Evolutionary conservation across 1,140 invertebrate genomes (phyloP).

Genomic region (Drosophila sulfurigaster): DNA sequence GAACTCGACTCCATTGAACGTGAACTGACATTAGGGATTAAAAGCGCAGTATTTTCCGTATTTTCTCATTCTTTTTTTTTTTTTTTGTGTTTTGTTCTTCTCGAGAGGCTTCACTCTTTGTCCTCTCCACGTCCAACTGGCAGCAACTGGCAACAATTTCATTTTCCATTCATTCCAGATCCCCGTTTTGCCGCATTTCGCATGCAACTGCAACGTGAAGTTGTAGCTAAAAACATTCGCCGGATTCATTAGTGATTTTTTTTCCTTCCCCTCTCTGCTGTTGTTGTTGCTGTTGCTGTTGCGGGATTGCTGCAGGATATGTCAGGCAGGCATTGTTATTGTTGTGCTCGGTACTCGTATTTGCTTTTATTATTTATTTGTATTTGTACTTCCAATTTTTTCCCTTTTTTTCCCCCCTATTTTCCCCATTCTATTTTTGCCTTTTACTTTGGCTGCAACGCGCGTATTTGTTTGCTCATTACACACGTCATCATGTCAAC

Average conservation of each 20-base stretch:
- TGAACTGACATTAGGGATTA: conserved; percentile 73
- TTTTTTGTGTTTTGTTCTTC: conserved; percentile 37
- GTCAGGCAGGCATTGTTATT: conserved; percentile 54
- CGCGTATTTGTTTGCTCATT: conserved; percentile 70
- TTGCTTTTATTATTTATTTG: conserved; percentile 68
- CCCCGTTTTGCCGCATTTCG: conserved; percentile 35
- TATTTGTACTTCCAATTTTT: conserved; percentile 38
- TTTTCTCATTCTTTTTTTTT: conserved; percentile 6
- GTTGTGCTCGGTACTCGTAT: conserved; percentile 40
- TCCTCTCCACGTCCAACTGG: background rate
- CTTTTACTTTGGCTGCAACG: conserved; percentile 23
- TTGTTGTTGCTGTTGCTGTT: conserved; percentile 37
- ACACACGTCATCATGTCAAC: conserved; percentile 73
- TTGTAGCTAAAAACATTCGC: conserved; percentile 55
- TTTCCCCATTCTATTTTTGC: conserved; percentile 6
- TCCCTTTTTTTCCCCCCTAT: background rate
- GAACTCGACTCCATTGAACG: conserved; percentile 63
- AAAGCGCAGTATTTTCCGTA: conserved; percentile 45
- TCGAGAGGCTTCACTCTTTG: background rate
- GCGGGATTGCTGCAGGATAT: conserved; percentile 57
- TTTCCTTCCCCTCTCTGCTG: conserved; percentile 26
- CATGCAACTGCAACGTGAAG: conserved; percentile 59
- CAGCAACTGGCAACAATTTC: conserved; percentile 58
- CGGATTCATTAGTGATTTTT: conserved; percentile 71
- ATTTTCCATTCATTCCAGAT: conserved; percentile 54